Base-by-base conservation (phyloP, 2,888 invertebrate genomes). In the Sarcophaga carnaria region DNA sequence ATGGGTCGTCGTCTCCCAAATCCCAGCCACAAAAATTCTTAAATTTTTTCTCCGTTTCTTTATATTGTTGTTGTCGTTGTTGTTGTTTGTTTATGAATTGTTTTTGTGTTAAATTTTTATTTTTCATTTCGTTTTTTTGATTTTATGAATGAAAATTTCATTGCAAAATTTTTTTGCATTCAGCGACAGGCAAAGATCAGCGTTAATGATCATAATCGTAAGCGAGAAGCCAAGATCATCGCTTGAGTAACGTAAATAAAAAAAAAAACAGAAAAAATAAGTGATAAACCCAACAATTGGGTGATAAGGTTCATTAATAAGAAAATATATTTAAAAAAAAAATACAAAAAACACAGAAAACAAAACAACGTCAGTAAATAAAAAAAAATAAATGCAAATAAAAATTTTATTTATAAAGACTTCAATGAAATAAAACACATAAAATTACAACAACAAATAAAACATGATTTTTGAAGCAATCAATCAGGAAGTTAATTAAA, bases 261-360 rank as follows among this genome's bases (percentile, higher is more conserved):
- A 63, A 77, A 37, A 66, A 8, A n/a, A 37, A 64, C 11, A 27
- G 20, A 45, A 76, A 76, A 54, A 62, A 72, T 45, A 85, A 84
- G 80, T 62, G 86, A 87, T 87, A 87, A 84, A 83, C 77, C 70
- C 78, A 84, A 84, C 78, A 84, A 84, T 87, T 80, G 87, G 87
- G 81, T 78, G 87, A 87, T 87, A 81, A 87, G 84, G 87, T 87
- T 87, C 87, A 77, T 87, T 84, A 87, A 87, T 86, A 86, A 81
- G 60, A 77, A 70, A 70, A 76, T 54, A 12, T 54, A 54, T 54
- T 37, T 2, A 37, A 37, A 37, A 10, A 27, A 37, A 37, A 37
- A 37, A 37, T 37, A 10, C 37, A 37, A 37, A 8, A 8, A 37
- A 27, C 27, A 27, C 37, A 37, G 10, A 8, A 8, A 37, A 27